A percentile compares a stretch with the other conserved stretches of the same genome.
Evolutionary conservation across 2,113 vertebrate genomes (phyloP).

Genomic region (Panthera tigris): DNA sequence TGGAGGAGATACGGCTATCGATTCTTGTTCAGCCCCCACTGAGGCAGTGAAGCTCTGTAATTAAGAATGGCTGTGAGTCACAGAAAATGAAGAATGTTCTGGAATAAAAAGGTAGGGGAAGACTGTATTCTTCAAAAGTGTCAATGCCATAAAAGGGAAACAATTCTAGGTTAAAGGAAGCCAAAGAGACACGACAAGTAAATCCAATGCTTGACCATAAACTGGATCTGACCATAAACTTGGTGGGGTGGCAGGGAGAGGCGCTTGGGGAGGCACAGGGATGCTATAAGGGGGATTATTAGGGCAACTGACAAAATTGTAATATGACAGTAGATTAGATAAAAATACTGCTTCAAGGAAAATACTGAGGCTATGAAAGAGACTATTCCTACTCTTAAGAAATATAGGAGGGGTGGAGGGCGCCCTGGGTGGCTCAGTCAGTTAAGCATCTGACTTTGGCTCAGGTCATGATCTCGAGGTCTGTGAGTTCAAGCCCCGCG

Average conservation of each 20-base stretch:
- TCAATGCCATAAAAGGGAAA: not conserved
- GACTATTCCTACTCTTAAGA: no score
- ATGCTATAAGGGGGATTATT: not conserved
- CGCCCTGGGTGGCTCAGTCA: no score
- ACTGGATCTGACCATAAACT: not conserved
- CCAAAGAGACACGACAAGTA: not conserved
- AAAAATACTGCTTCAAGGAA: not conserved
- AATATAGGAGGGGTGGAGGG: not conserved
- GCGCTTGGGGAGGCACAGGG: not conserved
- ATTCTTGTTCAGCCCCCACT: not conserved
- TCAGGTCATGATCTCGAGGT: no score
- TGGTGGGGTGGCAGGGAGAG: no score
- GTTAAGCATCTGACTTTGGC: no score
- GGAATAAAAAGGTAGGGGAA: not conserved
- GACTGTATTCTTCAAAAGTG: not conserved
- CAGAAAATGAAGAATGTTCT: not conserved
- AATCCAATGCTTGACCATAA: not conserved
- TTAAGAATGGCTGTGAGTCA: not conserved
- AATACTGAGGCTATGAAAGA: not conserved
- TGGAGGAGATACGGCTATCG: accelerated
- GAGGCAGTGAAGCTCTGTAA: not conserved
- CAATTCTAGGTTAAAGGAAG: not conserved
- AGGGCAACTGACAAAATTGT: not conserved
- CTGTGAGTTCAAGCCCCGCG: no score
- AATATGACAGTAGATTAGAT: not conserved